A percentile compares a stretch with the other conserved stretches of the same genome.
These are phyloP conservation scores for Apus apus DNA, from an alignment of 2,113 vertebrate species.

Conservation along the genomic window DNA sequence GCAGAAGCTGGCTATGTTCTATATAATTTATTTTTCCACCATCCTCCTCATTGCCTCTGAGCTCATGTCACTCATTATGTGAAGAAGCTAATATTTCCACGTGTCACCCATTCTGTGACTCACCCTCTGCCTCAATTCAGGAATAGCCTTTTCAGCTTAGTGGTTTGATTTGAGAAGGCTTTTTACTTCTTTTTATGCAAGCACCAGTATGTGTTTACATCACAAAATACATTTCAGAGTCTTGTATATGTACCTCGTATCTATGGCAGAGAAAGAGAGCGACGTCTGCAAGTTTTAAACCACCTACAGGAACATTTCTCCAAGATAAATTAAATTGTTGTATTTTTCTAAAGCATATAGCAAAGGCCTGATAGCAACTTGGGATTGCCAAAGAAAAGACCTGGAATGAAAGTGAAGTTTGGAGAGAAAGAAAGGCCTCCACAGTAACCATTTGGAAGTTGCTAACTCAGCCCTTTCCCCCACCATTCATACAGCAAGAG, in stretches of 20 bases:
- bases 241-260: not conserved
- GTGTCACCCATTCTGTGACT: not conserved
- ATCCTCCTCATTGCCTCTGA: not conserved
- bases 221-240: not conserved
- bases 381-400: not conserved
- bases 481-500: accelerated
- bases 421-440: not conserved
- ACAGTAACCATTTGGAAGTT: not conserved
- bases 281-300: not conserved
- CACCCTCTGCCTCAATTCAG: not conserved
- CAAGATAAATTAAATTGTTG: not conserved
- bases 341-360: not conserved
- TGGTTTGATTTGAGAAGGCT: not conserved
- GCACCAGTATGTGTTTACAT: not conserved
- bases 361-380: not conserved
- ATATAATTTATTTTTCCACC: not conserved
- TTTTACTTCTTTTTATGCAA: not conserved
- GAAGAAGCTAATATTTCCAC: not conserved
- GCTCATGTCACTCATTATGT: not conserved
- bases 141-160: not conserved
- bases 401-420: not conserved
- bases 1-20: not conserved
- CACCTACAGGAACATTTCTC: not conserved
- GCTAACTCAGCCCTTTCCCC: not conserved
- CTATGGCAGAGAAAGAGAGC: not conserved